phyloP scores from a whole-genome alignment of 2,888 invertebrate species.

The Ochropacha duplaris region DNA sequence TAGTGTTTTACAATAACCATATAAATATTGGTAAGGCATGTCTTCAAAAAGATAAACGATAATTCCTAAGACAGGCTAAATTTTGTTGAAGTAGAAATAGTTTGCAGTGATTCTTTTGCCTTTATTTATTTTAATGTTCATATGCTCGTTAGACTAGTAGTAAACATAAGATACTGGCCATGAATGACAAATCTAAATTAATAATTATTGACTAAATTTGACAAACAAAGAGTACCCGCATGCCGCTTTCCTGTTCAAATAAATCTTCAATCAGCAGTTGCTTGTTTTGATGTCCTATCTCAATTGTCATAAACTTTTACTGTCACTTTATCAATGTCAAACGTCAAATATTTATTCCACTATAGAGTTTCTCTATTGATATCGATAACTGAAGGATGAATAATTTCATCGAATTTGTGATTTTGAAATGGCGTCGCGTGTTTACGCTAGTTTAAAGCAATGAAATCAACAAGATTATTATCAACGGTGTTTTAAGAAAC shows the following conservation, averaged over 20 bases:
- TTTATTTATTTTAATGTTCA: too few species aligned
- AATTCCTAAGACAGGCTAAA: too few species aligned
- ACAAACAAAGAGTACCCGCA: background rate
- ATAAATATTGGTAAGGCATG: too few species aligned
- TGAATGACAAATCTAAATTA: background rate
- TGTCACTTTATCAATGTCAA: slow-evolving; percentile 33
- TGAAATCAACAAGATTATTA: too few species aligned
- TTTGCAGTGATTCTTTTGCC: too few species aligned
- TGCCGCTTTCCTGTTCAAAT: slow-evolving; percentile 14
- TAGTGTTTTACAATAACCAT: too few species aligned
- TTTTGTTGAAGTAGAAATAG: too few species aligned
- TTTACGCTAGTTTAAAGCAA: too few species aligned
- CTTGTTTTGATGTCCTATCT: slow-evolving; percentile 9
- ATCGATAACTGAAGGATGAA: background rate
- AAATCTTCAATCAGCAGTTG: slow-evolving; percentile 20
- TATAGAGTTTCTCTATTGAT: background rate
- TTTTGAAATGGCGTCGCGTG: too few species aligned
- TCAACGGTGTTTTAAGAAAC: too few species aligned
- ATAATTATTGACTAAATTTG: background rate
- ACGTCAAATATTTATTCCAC: slow-evolving; percentile 6
- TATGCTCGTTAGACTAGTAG: too few species aligned
- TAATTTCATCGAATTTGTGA: background rate
- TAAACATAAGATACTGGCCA: background rate
- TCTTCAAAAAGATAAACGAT: too few species aligned
- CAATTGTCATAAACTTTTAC: slow-evolving; percentile 35